Conservation (phyloP, 2,113 vertebrate species). For the Corynorhinus townsendii region DNA sequence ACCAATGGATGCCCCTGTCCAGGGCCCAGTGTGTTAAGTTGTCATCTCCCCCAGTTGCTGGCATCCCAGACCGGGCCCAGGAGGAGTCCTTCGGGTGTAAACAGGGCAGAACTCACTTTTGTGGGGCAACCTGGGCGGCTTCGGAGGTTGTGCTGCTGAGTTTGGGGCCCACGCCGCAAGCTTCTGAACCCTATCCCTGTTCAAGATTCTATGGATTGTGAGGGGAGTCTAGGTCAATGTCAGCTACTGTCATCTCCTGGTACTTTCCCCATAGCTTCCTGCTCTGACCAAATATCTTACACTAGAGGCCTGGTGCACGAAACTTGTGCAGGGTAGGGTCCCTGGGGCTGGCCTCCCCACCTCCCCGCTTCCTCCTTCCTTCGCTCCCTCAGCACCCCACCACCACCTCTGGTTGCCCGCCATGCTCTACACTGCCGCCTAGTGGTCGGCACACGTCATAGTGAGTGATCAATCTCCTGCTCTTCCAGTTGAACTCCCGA, state of each 20-base stretch:
- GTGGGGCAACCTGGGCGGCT: too few species aligned
- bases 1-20: too few species aligned
- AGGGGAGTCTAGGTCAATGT: neutral
- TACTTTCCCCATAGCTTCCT: neutral
- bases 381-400: too few species aligned
- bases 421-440: too few species aligned
- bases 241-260: neutral
- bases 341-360: too few species aligned
- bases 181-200: neutral
- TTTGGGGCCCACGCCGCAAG: rapidly evolving
- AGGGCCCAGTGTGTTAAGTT: neutral
- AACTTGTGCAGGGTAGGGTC: too few species aligned
- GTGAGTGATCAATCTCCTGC: too few species aligned
- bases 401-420: too few species aligned
- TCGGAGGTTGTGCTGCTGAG: neutral
- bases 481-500: too few species aligned
- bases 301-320: too few species aligned
- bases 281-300: neutral
- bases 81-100: neutral
- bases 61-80: neutral
- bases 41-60: neutral
- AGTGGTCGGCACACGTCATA: too few species aligned
- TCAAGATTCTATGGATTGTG: rapidly evolving
- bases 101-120: neutral
- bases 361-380: too few species aligned